A percentile compares a stretch with the other conserved stretches of the same genome.
Evolutionary conservation across 2,888 invertebrate genomes (phyloP).

Genomic region (Alloplasta piceator): DNA sequence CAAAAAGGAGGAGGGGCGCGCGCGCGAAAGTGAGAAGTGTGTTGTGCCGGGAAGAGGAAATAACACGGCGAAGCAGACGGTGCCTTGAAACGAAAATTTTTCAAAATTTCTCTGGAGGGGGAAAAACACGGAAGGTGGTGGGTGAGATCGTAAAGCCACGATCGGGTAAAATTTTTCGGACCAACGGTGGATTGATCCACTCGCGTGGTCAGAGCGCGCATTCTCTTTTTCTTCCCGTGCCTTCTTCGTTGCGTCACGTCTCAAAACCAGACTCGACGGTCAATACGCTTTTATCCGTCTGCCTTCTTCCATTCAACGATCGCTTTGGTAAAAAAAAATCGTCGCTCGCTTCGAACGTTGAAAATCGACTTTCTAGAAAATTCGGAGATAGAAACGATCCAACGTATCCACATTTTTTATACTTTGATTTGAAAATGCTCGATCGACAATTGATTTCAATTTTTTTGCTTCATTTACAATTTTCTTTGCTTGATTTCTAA

Average conservation of each 20-base stretch:
- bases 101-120: neutral
- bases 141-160: conserved; percentile 23
- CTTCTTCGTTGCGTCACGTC: conserved; percentile 15
- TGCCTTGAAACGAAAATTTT: neutral
- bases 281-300: conserved; percentile 3
- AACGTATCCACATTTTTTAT: too few relatives aligned
- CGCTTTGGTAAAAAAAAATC: too few relatives aligned
- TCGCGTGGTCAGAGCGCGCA: conserved; percentile 24
- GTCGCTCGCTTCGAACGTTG: too few relatives aligned
- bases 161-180: conserved; percentile 29
- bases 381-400: too few relatives aligned
- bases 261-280: conserved; percentile 15
- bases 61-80: conserved; percentile 3
- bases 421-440: too few relatives aligned
- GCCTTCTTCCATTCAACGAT: too few relatives aligned
- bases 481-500: too few relatives aligned
- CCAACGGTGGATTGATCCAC: conserved; percentile 25
- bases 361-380: too few relatives aligned
- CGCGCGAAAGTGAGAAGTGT: conserved; percentile 17
- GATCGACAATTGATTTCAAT: too few relatives aligned
- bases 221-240: conserved; percentile 3
- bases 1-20: conserved; percentile 34
- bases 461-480: too few relatives aligned
- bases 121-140: conserved; percentile 16
- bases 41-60: conserved; percentile 11